Percentiles rank a stretch among this genome's conserved stretches.
phyloP scores from a whole-genome alignment of 2,888 invertebrate species.

The Balanococcus diminutus region DNA sequence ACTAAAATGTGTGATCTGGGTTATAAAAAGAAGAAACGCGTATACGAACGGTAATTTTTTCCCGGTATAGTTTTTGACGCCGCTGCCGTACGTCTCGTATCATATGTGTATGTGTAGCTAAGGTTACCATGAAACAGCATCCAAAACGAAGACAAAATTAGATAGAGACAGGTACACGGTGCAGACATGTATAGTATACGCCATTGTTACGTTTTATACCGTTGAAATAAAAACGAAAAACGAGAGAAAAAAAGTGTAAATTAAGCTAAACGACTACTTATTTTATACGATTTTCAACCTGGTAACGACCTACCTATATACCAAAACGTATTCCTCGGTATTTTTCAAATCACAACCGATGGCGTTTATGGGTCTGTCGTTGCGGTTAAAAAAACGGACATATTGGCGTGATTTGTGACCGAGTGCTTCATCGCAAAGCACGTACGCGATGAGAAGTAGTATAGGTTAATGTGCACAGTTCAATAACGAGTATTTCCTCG shows the following conservation, averaged over 20 bases:
- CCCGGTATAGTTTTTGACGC: neutral
- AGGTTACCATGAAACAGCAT: neutral
- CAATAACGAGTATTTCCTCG: too few species aligned
- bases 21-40: conserved; percentile 12
- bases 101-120: too few species aligned
- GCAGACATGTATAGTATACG: neutral
- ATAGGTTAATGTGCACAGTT: too few species aligned
- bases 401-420: neutral
- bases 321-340: neutral
- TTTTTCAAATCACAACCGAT: neutral
- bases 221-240: neutral
- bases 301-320: neutral
- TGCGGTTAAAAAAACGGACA: neutral
- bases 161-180: neutral
- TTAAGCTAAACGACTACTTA: neutral
- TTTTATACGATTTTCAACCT: neutral
- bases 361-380: neutral
- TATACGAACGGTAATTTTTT: neutral
- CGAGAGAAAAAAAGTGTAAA: conserved; percentile 3
- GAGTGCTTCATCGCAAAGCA: neutral
- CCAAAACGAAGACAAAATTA: too few species aligned
- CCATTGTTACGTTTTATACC: neutral
- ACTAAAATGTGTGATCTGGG: neutral
- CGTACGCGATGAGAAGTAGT: too few species aligned
- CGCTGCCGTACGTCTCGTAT: neutral